These are phyloP conservation scores for Alitta virens DNA, from an alignment of 2,888 invertebrate genomes.

Conservation along the genomic window DNA sequence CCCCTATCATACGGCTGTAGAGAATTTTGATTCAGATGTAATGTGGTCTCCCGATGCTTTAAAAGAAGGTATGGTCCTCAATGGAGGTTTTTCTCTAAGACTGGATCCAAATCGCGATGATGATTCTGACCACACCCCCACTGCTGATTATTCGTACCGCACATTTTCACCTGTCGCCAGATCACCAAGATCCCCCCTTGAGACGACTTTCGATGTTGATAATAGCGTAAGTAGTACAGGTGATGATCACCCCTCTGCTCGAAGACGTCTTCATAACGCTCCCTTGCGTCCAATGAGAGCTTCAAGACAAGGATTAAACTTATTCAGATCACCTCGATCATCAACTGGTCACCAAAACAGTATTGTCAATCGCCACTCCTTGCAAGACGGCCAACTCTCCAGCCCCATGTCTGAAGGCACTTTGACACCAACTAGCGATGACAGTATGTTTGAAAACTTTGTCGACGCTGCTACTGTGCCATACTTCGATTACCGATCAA, in stretches of 20 bases:
- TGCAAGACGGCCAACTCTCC: not conserved
- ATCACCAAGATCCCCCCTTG: not conserved
- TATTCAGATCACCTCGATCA: not conserved
- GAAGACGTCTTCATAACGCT: no score
- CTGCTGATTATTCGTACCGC: not conserved
- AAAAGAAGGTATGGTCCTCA: not conserved
- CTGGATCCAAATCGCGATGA: not conserved
- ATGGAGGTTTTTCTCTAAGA: not conserved
- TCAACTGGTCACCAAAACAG: not conserved
- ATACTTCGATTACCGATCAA: not conserved
- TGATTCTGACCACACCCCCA: not conserved
- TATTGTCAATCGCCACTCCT: not conserved
- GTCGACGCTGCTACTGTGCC: not conserved
- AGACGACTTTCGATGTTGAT: not conserved
- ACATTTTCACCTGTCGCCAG: not conserved
- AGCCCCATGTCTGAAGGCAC: conserved; percentile 1
- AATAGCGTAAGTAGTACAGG: not conserved
- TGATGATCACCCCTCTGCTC: not conserved
- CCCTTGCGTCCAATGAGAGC: not conserved
- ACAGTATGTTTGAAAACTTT: conserved; percentile 1
- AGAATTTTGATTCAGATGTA: not conserved
- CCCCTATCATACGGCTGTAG: not conserved
- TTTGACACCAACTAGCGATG: not conserved
- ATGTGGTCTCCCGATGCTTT: not conserved
- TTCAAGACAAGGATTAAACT: not conserved